Percentiles rank a stretch among this genome's conserved stretches.
These are phyloP conservation scores for Corythornis cristatus DNA, from an alignment of 2,113 vertebrate species.

Conservation along the genomic window DNA sequence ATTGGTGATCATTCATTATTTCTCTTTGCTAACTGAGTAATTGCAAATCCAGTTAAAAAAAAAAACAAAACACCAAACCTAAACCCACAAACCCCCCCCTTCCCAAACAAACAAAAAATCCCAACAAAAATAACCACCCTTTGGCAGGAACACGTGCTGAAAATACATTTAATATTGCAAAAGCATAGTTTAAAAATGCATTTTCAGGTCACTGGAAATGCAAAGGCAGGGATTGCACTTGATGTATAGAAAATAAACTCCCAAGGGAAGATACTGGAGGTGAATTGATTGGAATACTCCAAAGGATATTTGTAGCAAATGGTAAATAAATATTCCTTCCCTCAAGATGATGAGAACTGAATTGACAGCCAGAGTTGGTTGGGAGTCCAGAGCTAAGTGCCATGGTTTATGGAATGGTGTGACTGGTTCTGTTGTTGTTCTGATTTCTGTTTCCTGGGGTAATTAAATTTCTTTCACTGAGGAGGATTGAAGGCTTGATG, in stretches of 20 bases:
- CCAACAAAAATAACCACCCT: not conserved
- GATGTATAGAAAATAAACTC: not conserved
- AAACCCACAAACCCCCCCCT: too few species aligned
- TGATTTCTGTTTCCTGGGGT: not conserved
- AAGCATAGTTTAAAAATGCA: not conserved
- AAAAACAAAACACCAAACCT: not conserved
- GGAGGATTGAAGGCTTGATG: not conserved
- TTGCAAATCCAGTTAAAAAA: not conserved
- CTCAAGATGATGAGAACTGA: not conserved
- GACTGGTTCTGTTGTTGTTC: not conserved
- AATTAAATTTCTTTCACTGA: not conserved
- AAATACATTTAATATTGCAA: not conserved
- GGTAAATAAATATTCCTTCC: not conserved
- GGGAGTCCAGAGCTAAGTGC: not conserved
- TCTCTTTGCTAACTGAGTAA: conserved; percentile 2
- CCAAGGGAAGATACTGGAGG: not conserved
- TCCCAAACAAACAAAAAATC: not conserved
- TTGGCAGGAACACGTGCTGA: not conserved
- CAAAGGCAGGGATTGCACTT: too few species aligned
- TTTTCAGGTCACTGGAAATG: not conserved
- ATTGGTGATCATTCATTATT: not conserved
- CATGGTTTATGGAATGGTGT: not conserved
- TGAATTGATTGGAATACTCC: not conserved
- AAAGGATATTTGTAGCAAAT: not conserved
- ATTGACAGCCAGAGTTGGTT: too few species aligned